Conservation (phyloP, 92 coral and sea anemone species). For the Parazoanthus atlanticus region DNA sequence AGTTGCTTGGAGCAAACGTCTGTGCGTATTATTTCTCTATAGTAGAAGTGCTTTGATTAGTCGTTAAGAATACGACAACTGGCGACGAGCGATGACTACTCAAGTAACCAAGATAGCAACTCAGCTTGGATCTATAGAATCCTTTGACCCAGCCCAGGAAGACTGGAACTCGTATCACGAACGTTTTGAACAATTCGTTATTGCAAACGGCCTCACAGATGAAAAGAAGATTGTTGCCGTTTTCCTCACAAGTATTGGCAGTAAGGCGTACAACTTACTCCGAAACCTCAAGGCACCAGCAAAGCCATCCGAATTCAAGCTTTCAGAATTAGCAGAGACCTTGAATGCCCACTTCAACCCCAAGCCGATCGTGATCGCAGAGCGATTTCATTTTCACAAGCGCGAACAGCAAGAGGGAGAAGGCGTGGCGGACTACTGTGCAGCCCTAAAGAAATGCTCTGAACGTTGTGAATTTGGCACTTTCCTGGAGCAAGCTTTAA, state of each 20-base stretch:
- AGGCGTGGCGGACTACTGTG: slow-evolving; percentile 32
- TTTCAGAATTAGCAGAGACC: not conserved
- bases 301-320: slow-evolving; percentile 28
- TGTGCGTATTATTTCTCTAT: too few relatives aligned
- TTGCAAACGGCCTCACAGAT: slow-evolving; percentile 32
- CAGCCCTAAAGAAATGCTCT: slow-evolving; percentile 46
- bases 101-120: not conserved
- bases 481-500: not conserved
- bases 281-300: slow-evolving; percentile 37
- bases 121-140: slow-evolving; percentile 29
- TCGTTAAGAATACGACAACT: slow-evolving; percentile 18
- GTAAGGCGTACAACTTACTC: slow-evolving; percentile 45
- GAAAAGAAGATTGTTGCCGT: slow-evolving; percentile 41
- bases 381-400: slow-evolving; percentile 2
- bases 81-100: slow-evolving; percentile 42
- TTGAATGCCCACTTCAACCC: slow-evolving; percentile 3
- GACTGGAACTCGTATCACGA: slow-evolving; percentile 39
- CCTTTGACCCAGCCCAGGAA: slow-evolving; percentile 18
- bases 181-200: slow-evolving; percentile 41
- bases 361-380: slow-evolving; percentile 7
- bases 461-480: slow-evolving; percentile 46
- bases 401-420: slow-evolving; percentile 31
- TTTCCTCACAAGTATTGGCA: slow-evolving; percentile 31
- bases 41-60: not conserved
- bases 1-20: too few relatives aligned